phyloP scores from a whole-genome alignment of 2,888 invertebrate genomes.

The Pterostichus madidus region DNA sequence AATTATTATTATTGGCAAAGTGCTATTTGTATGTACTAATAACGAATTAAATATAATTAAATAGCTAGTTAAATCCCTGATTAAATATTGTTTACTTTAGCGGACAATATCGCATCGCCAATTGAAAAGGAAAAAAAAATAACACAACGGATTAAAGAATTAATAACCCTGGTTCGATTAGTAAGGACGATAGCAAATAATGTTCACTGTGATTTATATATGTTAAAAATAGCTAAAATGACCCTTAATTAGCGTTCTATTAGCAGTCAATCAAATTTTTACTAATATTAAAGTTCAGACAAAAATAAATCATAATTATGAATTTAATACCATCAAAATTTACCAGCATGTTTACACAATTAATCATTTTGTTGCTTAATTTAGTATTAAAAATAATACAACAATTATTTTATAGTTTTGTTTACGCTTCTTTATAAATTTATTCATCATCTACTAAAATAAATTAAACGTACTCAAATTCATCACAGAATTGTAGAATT shows the following conservation, averaged over 20 bases:
- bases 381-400: not conserved
- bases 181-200: too few species aligned
- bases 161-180: too few species aligned
- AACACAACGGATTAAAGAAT: not conserved
- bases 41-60: slow-evolving; percentile 27
- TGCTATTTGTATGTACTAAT: not conserved
- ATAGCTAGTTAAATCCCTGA: not conserved
- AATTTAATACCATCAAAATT: too few species aligned
- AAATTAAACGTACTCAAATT: too few species aligned
- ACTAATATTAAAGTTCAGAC: too few species aligned
- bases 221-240: too few species aligned
- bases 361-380: not conserved
- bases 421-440: not conserved
- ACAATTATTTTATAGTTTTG: slow-evolving; percentile 1
- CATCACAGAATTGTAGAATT: too few species aligned
- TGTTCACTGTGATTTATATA: too few species aligned
- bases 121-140: not conserved
- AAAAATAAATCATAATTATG: too few species aligned
- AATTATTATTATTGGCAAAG: not conserved
- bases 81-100: slow-evolving; percentile 22
- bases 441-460: not conserved
- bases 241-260: too few species aligned
- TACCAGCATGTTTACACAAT: not conserved
- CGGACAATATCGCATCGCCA: too few species aligned
- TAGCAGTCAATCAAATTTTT: too few species aligned